These are phyloP conservation scores for Leptinotarsa defecta DNA, from an alignment of 1,140 invertebrate species.

Conservation along the genomic window DNA sequence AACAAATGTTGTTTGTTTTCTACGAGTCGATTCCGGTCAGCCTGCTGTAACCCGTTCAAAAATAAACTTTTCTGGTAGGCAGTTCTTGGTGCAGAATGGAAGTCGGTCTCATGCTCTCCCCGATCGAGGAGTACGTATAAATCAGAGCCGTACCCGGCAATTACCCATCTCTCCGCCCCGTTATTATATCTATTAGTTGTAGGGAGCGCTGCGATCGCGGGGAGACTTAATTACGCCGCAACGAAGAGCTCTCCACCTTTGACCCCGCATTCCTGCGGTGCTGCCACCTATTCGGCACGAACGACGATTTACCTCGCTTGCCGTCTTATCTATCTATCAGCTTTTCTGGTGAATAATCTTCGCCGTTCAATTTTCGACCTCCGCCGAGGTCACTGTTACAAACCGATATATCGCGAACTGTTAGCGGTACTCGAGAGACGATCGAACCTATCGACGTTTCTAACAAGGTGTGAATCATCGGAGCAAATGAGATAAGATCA, in stretches of 20 bases:
- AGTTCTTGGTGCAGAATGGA: constrained; percentile 24
- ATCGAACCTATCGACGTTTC: no score
- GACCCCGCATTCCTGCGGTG: constrained; percentile 53
- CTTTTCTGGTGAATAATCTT: constrained; percentile 24
- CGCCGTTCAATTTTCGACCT: neutral
- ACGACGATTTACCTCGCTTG: constrained; percentile 27
- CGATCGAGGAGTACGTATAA: constrained; percentile 46
- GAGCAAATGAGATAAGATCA: no score
- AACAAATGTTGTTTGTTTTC: no score
- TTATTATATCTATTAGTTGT: constrained; percentile 57
- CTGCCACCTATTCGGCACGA: constrained; percentile 52
- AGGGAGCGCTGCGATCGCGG: constrained; percentile 53
- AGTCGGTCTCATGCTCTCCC: constrained; percentile 32
- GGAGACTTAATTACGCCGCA: constrained; percentile 56
- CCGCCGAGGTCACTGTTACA: neutral
- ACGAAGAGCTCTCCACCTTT: constrained; percentile 53
- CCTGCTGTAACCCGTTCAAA: neutral
- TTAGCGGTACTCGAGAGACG: no score
- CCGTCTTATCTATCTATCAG: constrained; percentile 16
- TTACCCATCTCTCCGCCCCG: constrained; percentile 54
- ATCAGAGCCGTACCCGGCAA: constrained; percentile 54
- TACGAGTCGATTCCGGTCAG: no score
- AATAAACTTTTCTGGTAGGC: constrained; percentile 25
- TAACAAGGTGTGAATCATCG: no score
- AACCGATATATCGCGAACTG: no score